Evolutionary conservation across 2,113 vertebrate genomes (phyloP).

Genomic region (Ciconia boyciana): DNA sequence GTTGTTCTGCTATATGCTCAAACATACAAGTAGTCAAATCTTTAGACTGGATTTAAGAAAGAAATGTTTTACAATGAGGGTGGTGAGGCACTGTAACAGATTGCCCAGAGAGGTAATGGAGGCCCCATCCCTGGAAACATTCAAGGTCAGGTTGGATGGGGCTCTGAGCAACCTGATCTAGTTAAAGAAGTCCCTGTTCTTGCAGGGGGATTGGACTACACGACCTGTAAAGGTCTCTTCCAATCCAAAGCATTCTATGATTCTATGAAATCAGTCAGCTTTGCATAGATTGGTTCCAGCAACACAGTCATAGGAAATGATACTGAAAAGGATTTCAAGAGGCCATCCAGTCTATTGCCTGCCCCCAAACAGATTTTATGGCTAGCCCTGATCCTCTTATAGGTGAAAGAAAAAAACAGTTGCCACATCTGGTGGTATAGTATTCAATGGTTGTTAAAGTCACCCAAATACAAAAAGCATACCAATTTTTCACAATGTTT

Average conservation of each 20-base stretch:
- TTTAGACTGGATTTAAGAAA: too few relatives aligned
- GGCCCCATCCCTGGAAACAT: too few relatives aligned
- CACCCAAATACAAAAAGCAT: neutral
- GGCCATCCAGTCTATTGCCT: neutral
- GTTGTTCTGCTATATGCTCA: neutral
- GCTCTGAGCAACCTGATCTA: too few relatives aligned
- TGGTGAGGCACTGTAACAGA: too few relatives aligned
- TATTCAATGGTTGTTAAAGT: neutral
- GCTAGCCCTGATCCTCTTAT: neutral
- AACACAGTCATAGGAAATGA: neutral
- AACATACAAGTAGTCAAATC: neutral
- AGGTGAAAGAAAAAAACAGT: neutral
- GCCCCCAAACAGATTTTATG: neutral
- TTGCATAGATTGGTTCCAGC: neutral
- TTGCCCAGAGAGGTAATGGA: too few relatives aligned
- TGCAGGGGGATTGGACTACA: too few relatives aligned
- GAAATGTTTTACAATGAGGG: too few relatives aligned
- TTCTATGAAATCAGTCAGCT: neutral
- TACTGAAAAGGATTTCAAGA: neutral
- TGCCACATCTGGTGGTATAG: neutral
- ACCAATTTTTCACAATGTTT: neutral
- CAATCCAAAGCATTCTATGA: too few relatives aligned
- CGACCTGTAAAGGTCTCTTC: too few relatives aligned
- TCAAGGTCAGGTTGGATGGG: too few relatives aligned
- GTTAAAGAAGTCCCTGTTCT: too few relatives aligned